Percentiles rank a stretch among this genome's conserved stretches.
Conservation (phyloP, 37 sponge, comb jelly and placozoan species). For the Cliona cf. orientalis region DNA sequence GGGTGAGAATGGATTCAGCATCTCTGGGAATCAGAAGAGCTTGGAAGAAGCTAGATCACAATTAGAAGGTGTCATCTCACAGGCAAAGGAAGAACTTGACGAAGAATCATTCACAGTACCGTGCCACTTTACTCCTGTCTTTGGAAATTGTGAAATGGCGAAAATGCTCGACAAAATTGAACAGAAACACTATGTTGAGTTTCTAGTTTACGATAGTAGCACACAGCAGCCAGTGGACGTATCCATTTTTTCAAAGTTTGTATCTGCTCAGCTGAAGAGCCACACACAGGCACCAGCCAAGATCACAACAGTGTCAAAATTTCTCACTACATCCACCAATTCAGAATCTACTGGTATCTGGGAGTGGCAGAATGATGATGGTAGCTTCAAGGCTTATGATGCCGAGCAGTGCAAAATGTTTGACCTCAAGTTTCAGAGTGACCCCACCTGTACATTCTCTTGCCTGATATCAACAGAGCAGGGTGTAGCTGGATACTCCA, state of each 20-base stretch:
- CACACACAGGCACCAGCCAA: not conserved
- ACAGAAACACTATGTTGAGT: not conserved
- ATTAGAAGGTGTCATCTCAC: not conserved
- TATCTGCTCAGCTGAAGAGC: not conserved
- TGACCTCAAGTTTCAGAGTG: not conserved
- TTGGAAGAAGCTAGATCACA: not conserved
- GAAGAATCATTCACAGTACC: not conserved
- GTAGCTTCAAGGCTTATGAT: not conserved
- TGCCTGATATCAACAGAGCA: not conserved
- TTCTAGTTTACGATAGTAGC: not conserved
- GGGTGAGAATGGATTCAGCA: no score
- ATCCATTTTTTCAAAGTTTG: not conserved
- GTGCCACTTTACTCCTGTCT: not conserved
- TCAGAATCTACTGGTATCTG: not conserved
- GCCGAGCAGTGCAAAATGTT: not conserved
- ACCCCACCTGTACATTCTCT: not conserved
- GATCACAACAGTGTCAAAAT: not conserved
- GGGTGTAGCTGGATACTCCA: not conserved
- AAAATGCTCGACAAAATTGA: not conserved
- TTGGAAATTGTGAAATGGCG: not conserved
- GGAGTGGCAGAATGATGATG: conserved; percentile 55
- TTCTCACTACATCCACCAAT: not conserved
- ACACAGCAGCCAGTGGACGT: not conserved
- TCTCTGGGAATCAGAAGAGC: not conserved
- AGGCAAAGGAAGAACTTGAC: not conserved